phyloP scores from a whole-genome alignment of 1,140 invertebrate genomes.

The Cydia pomonella region DNA sequence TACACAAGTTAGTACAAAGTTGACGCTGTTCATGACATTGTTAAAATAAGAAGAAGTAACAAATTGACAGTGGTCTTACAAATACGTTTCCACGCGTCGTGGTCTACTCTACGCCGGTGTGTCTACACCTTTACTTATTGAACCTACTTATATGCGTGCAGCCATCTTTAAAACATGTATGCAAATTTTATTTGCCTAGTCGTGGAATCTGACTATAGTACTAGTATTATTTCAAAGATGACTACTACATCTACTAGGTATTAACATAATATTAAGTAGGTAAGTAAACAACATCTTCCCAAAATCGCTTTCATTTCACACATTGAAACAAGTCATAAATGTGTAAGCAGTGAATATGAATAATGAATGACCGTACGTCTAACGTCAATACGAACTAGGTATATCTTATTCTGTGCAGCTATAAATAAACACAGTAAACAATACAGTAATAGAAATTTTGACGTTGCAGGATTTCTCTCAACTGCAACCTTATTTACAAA shows the following conservation, averaged over 20 bases:
- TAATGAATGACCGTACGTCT: constrained; percentile 12
- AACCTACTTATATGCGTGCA: constrained; percentile 11
- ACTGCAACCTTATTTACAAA: constrained; percentile 65
- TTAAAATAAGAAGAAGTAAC: background rate
- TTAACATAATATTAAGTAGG: background rate
- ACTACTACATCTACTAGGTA: constrained; percentile 17
- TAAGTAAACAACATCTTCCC: background rate
- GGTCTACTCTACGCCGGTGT: constrained; percentile 20
- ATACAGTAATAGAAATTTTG: constrained; percentile 62
- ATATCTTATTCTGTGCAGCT: constrained; percentile 29
- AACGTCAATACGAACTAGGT: constrained; percentile 30
- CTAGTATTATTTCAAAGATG: constrained; percentile 13
- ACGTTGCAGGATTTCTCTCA: constrained; percentile 54
- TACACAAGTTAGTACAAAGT: background rate
- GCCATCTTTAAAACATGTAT: constrained; percentile 7
- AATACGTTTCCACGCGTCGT: background rate
- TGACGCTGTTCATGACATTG: background rate
- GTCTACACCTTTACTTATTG: constrained; percentile 13
- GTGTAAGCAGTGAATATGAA: constrained; percentile 3
- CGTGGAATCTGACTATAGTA: background rate
- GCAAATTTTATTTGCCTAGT: constrained; percentile 3
- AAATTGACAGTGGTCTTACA: constrained; percentile 21
- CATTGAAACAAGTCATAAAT: background rate
- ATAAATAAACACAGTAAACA: constrained; percentile 50
- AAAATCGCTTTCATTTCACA: background rate